phyloP scores from a whole-genome alignment of 2,888 invertebrate species.

The Serrognathus titanus region DNA sequence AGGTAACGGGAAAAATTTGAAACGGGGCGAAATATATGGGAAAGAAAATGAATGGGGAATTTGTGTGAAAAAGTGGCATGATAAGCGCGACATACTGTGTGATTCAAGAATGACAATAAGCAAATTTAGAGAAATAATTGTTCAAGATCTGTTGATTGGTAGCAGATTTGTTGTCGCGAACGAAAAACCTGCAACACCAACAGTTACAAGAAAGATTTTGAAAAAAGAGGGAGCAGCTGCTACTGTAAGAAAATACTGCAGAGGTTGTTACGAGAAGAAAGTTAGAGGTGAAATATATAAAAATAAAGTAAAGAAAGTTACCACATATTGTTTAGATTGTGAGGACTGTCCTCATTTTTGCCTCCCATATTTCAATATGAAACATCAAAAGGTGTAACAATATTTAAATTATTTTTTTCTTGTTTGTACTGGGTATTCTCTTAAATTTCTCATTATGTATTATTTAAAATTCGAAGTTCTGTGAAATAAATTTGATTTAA shows the following conservation, averaged over 20 bases:
- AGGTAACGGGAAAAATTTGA: slow-evolving; percentile 10
- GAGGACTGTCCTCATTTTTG: background rate
- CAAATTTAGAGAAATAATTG: background rate
- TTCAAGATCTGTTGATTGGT: background rate
- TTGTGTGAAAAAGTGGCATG: slow-evolving; percentile 28
- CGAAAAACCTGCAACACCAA: background rate
- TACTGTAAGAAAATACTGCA: slow-evolving; percentile 1
- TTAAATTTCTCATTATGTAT: no score
- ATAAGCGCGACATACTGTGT: slow-evolving; percentile 23
- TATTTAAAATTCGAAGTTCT: no score
- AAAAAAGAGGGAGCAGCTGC: background rate
- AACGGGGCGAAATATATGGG: slow-evolving; percentile 11
- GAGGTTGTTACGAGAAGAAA: background rate
- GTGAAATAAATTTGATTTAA: no score
- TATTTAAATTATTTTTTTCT: no score
- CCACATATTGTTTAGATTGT: background rate
- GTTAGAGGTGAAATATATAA: background rate
- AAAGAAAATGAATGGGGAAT: slow-evolving; percentile 24
- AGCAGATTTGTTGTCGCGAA: background rate
- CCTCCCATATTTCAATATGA: background rate
- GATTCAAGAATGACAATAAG: background rate
- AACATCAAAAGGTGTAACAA: background rate
- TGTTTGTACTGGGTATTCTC: no score
- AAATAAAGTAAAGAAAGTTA: slow-evolving; percentile 3
- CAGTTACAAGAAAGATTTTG: background rate